These are phyloP conservation scores for Ciconia nigra DNA, from an alignment of 2,797 vertebrate genomes.

Conservation along the genomic window DNA sequence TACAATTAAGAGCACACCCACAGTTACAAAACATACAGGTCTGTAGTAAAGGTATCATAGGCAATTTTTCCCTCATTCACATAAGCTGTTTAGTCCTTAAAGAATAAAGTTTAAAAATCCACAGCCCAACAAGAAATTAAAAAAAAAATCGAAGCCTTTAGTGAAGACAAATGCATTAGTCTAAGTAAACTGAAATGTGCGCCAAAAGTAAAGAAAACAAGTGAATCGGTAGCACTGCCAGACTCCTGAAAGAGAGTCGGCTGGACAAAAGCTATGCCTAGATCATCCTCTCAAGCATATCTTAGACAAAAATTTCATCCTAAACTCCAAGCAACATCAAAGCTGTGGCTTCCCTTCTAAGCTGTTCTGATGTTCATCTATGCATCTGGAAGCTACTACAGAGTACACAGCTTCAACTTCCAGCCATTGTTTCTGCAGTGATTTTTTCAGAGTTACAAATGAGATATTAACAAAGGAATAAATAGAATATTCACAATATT, in stretches of 20 bases:
- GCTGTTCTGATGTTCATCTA: background rate
- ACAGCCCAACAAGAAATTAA: background rate
- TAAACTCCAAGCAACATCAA: background rate
- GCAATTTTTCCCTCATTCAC: fast-evolving
- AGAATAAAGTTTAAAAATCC: background rate
- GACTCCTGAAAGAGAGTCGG: background rate
- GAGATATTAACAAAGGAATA: background rate
- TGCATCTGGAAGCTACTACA: background rate
- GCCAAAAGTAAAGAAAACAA: background rate
- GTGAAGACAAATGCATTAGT: background rate
- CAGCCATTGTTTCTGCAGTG: background rate
- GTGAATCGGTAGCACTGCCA: background rate
- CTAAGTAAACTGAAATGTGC: background rate
- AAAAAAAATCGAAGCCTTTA: background rate
- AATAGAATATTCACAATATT: background rate
- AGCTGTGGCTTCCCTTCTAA: background rate
- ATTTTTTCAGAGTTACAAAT: background rate
- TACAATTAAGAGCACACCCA: background rate
- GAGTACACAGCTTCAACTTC: background rate
- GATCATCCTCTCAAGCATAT: background rate
- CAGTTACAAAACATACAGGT: background rate
- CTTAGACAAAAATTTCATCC: background rate
- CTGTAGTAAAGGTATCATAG: background rate
- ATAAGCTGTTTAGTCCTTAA: background rate
- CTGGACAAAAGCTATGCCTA: background rate